These are phyloP conservation scores for Camarhynchus parvulus DNA, from an alignment of 2,113 vertebrate species.

Conservation along the genomic window DNA sequence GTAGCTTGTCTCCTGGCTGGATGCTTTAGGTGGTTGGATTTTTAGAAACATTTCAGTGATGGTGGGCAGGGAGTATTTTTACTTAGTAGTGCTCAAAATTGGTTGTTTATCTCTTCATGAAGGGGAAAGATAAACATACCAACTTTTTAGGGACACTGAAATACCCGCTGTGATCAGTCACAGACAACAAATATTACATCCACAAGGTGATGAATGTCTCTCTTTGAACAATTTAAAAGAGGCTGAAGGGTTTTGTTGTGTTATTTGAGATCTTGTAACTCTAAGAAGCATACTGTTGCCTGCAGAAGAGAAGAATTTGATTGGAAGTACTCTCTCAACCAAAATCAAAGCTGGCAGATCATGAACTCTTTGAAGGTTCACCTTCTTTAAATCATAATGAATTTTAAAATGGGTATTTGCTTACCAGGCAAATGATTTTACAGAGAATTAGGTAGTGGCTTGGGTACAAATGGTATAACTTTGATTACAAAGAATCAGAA, in stretches of 20 bases:
- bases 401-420: neutral
- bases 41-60: neutral
- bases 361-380: neutral
- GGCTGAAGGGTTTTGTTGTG: neutral
- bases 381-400: neutral
- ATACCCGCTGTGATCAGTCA: neutral
- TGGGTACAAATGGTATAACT: neutral
- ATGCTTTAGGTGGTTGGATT: neutral
- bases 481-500: neutral
- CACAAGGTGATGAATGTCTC: neutral
- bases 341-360: neutral
- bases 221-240: neutral
- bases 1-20: neutral
- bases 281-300: neutral
- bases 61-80: neutral
- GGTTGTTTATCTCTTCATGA: neutral
- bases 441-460: neutral
- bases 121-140: neutral
- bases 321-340: neutral
- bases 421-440: neutral
- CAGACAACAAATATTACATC: rapidly evolving
- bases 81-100: neutral
- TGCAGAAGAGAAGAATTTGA: neutral
- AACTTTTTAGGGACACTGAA: neutral
- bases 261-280: neutral